Conservation (phyloP, 1,140 invertebrate species). For the Drosophila busckii region DNA sequence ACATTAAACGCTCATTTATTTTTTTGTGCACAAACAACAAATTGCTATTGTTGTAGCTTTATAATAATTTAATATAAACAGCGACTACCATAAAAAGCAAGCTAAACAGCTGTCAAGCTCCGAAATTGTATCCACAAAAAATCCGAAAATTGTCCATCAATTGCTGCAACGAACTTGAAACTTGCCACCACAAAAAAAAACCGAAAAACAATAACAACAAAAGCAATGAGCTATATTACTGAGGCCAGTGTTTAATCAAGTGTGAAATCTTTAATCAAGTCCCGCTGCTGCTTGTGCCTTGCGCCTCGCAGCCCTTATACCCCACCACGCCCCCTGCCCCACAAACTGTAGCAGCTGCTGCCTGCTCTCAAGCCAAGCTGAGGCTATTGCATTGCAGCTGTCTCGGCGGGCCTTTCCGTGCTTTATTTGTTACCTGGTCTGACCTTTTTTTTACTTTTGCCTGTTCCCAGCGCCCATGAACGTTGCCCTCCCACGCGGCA, state of each 20-base stretch:
- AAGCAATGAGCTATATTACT: conserved; percentile 1
- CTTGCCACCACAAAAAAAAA: conserved; percentile 33
- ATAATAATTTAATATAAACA: conserved; percentile 2
- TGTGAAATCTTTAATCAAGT: conserved; percentile 70
- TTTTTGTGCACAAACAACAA: neutral
- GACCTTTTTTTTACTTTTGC: conserved; percentile 47
- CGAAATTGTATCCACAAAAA: conserved; percentile 18
- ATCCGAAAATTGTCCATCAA: conserved; percentile 10
- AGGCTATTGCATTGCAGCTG: conserved; percentile 67
- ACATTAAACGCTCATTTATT: conserved; percentile 7
- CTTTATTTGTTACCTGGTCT: conserved; percentile 41
- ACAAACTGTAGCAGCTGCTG: conserved; percentile 35
- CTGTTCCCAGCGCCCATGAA: conserved; percentile 19
- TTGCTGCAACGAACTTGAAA: conserved; percentile 44
- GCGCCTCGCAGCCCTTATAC: neutral
- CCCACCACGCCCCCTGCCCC: neutral
- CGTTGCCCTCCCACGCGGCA: conserved; percentile 57
- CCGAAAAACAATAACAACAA: conserved; percentile 9
- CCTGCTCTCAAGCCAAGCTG: conserved; percentile 30
- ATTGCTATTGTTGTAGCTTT: neutral
- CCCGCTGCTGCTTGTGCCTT: conserved; percentile 7
- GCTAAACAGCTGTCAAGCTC: conserved; percentile 25
- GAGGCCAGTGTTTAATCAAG: conserved; percentile 53
- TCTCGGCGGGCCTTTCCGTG: conserved; percentile 17
- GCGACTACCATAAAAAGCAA: conserved; percentile 11